These are phyloP conservation scores for Pterostichus niger DNA, from an alignment of 2,888 invertebrate species.

Conservation along the genomic window DNA sequence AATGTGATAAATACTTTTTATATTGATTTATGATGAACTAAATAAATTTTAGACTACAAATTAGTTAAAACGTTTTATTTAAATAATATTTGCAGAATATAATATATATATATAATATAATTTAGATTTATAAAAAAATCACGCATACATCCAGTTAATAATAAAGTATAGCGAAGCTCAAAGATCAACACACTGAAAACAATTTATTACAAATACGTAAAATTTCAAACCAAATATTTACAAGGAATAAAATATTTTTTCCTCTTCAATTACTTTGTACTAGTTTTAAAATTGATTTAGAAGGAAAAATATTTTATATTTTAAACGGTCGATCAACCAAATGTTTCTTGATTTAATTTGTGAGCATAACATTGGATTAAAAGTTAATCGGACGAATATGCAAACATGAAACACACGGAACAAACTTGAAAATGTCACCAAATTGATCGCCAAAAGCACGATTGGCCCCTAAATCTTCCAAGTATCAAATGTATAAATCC, in stretches of 20 bases:
- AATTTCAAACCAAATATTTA: not conserved
- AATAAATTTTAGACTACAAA: constrained; percentile 14
- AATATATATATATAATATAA: not conserved
- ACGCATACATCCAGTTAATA: constrained; percentile 28
- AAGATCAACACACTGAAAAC: not conserved
- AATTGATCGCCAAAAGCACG: too few relatives aligned
- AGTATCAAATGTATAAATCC: too few relatives aligned
- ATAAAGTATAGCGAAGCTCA: not conserved
- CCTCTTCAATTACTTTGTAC: not conserved
- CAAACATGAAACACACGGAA: too few relatives aligned
- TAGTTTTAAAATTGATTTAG: not conserved
- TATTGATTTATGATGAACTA: constrained; percentile 28
- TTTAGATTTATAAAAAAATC: constrained; percentile 33
- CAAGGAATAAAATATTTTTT: not conserved
- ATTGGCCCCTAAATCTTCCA: too few relatives aligned
- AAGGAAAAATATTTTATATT: too few relatives aligned
- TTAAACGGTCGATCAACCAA: too few relatives aligned
- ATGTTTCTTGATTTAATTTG: too few relatives aligned
- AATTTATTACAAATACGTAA: too few relatives aligned
- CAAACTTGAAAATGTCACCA: too few relatives aligned
- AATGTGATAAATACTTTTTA: constrained; percentile 19
- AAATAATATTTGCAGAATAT: constrained; percentile 28
- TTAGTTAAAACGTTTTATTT: constrained; percentile 32
- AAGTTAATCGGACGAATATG: too few relatives aligned
- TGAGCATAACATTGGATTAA: too few relatives aligned